Base-by-base conservation (phyloP, 1,140 invertebrate genomes). In the Gryllus bimaculatus region DNA sequence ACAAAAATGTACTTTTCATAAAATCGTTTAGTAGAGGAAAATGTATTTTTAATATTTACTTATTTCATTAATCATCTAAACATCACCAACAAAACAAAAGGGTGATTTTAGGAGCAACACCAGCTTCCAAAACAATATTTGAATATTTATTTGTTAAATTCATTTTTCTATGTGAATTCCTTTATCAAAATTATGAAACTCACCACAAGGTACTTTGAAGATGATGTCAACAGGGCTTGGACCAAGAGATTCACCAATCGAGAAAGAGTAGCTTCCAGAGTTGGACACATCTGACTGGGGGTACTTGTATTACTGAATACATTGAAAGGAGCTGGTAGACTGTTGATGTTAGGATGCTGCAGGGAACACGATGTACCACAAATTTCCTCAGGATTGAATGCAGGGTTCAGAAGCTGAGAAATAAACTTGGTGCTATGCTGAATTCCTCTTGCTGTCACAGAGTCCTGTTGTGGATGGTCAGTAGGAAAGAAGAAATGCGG, bases 191-290 rank as follows among this genome's bases (percentile, higher is more conserved):
- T 49, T 73, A 76, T 66, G 13, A 78, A 74, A 89, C 89, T 89
- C 84, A 93, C 92, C 81, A 88, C 89, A 82, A 90, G 87, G 85
- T 88, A 87, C 85, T 91, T 92, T 78, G 88, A 90, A 78, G 87
- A 87, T 8, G 90, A 89, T 26, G 87, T 86, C 82, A 90, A 85
- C n/a, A 90, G 82, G 73, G 84, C 84, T 47, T 85, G 82, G 54
- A 87, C 83, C 20, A 90, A 82, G 8, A 85, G 81, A 74, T 84
- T 84, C 7, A 91, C 84, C 75, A 91, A 83, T 83, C 88, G 85
- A 8, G 90, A 90, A 77, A 91, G 83, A 48, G 83, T 81, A 79
- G 82, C 82, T 79, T 86, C 84, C 47, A 79, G 48, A 13, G 21
- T 48, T 7, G 18, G 73, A 48, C n/a, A 26, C 18, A 78, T 54